Base-by-base conservation (phyloP, 2,113 vertebrate species). In the Pleuronectes platessa region DNA sequence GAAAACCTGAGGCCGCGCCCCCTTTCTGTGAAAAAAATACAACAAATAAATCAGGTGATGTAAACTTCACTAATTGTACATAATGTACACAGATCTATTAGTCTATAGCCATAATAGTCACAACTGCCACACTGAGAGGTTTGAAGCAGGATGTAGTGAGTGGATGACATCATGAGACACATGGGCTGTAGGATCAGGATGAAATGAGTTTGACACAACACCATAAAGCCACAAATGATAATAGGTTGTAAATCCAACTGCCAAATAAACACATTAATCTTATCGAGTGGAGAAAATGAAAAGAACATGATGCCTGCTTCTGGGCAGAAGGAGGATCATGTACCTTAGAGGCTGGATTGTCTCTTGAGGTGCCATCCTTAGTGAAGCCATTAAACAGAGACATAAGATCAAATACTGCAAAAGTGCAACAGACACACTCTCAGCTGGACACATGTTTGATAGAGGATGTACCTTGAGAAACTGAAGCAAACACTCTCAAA, bases 1-100 rank as follows among this genome's bases (percentile, higher is more conserved):
- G 71, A 64, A 95, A 95, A 2, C 94, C 95, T 20, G 94, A 94
- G 4, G 94, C 94, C 79, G 95, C 91, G 2, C 95, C 95, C 15
- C 95, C 95, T 93, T 86, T 91, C 94, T 95, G 84, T 51, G 7
- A 79, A 68, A 70, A 77, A 70, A 21, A 49, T 3, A n/a, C 14
- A 0, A 0, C 13, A 0, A 61, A 20, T 0, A 1, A 42, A 35
- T 37, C 2, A 17, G 21, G 0, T 73, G 23, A 68, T 2, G 15
- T 62, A 40, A 35, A 17, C 55, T 5, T 24, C 9, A 5, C 20
- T 42, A 37, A 61, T 3, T 37, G 35, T 20, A 47, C 51, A 53
- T n/a, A 5, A 53, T 42, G 40, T 42, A 13, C 27, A 24, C 27
- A 24, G 14, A 15, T 65, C 65, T 42, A 31, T 11, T 15, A 47